A percentile compares a stretch with the other conserved stretches of the same genome.
Conservation (phyloP, 2,797 vertebrate species). For the Triplophysa bombifrons region DNA sequence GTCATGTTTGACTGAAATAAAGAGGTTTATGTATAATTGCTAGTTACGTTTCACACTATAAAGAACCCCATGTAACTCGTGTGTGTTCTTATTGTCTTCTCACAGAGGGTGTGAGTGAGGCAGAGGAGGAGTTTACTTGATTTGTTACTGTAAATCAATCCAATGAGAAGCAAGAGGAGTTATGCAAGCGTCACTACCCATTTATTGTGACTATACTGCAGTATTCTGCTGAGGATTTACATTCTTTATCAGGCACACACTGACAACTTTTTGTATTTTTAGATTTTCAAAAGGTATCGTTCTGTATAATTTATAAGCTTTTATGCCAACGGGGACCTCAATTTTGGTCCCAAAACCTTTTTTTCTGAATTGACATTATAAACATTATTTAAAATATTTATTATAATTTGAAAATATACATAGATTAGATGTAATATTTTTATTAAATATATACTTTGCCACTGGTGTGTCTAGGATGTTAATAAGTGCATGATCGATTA, state of each 20-base stretch:
- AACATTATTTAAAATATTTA: not conserved
- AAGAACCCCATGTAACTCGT: not conserved
- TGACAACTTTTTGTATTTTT: not conserved
- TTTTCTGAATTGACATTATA: not conserved
- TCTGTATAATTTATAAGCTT: too few species aligned
- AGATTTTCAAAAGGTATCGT: too few species aligned
- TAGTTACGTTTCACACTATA: not conserved
- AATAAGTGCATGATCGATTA: too few species aligned
- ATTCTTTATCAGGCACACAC: conserved; percentile 64
- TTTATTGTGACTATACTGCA: conserved; percentile 57
- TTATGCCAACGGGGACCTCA: too few species aligned
- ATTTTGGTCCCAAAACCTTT: not conserved
- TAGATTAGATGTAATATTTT: too few species aligned
- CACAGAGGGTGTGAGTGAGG: conserved; percentile 8
- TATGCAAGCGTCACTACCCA: conserved; percentile 66
- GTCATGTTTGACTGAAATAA: not conserved
- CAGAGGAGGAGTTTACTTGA: conserved; percentile 46
- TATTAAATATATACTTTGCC: too few species aligned
- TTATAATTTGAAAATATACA: too few species aligned
- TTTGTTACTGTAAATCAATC: conserved; percentile 50
- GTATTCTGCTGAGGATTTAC: conserved; percentile 67
- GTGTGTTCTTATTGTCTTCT: not conserved
- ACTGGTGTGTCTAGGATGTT: too few species aligned
- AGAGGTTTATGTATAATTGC: not conserved
- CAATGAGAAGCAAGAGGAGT: conserved; percentile 66